Conservation (phyloP, 2,113 vertebrate genomes). For the Epinephelus moara region DNA sequence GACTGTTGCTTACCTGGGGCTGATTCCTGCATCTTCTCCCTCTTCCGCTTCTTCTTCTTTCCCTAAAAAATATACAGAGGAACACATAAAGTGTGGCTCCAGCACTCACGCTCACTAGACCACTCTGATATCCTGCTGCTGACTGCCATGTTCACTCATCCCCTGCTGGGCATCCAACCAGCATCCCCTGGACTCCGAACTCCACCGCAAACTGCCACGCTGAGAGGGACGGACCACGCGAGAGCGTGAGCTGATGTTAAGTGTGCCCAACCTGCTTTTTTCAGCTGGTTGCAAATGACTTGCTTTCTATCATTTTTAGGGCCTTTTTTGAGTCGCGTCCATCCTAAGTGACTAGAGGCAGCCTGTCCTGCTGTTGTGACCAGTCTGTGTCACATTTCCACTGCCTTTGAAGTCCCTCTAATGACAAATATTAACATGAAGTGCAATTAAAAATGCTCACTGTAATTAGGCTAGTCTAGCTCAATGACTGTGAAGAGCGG, state of each 20-base stretch:
- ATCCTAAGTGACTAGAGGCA: neutral
- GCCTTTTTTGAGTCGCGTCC: neutral
- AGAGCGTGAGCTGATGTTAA: neutral
- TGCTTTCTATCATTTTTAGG: neutral
- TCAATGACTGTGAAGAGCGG: conserved; percentile 71
- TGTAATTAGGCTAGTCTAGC: conserved; percentile 63
- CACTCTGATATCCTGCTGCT: conserved; percentile 82
- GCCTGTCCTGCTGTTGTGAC: conserved; percentile 30
- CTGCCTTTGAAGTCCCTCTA: conserved; percentile 58
- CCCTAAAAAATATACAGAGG: conserved; percentile 90
- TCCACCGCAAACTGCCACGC: conserved; percentile 61
- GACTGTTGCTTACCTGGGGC: conserved; percentile 89
- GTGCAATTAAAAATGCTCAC: conserved; percentile 76
- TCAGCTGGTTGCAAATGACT: neutral
- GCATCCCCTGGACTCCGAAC: conserved; percentile 71
- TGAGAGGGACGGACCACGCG: conserved; percentile 55
- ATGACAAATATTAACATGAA: conserved; percentile 67
- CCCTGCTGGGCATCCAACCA: conserved; percentile 79
- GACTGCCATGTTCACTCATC: conserved; percentile 84
- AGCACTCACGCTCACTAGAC: conserved; percentile 86
- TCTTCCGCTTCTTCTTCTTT: conserved; percentile 99
- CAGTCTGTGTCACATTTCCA: conserved; percentile 7
- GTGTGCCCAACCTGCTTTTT: conserved; percentile 21
- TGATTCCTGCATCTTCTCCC: conserved; percentile 98
- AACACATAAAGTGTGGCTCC: conserved; percentile 86